Evolutionary conservation across 2,888 invertebrate species (phyloP), one percentile per base, ranked within the genome.

Genomic region (Drosophila ezoana): DNA sequence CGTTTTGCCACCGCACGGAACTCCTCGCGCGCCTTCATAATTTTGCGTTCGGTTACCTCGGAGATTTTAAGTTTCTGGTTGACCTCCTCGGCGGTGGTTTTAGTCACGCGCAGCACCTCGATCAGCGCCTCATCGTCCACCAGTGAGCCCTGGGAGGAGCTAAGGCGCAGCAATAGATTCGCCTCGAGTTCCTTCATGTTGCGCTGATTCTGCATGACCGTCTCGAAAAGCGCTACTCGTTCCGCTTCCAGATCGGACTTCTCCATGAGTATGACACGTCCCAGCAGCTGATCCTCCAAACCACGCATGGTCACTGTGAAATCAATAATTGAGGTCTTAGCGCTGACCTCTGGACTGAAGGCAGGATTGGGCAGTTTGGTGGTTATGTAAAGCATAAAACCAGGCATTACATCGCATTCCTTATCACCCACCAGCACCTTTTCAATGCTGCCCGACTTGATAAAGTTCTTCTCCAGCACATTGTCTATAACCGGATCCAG

Each of bases 271-370:
- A 99, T 99, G 0, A 99, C 98, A 71, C 98, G 94, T 3, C 97
- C 98, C 28, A 99, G 92, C 5, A 99, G 93, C 90, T 99, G 99
- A 92, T 99, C 99, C 93, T 99, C 99, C 32, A 99, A 93, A 10
- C 99, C 98, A 89, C 97, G 95, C 96, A 98, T 98, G 3, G 99
- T 99, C 1, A 99, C 99, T 1, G 99, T 99, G 90, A 99, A 99
- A 91, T 99, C 98, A 81, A 99, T 98, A 59, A 99, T 98, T 0
- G 98, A 97, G 0, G 98, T 98, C 91, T 98, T 98, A 0, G 99
- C 98, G 87, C 98, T 97, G 75, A 99, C 96, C 93, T 99, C 99
- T 0, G 99, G 99, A 13, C 98, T 98, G 92, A 98, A 99, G 0
- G 98, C 96, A 0, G 99, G 99, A 93, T 99, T 99, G 0, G 98